Percentiles rank a stretch among this genome's conserved stretches.
These are phyloP conservation scores for Plotosus lineatus DNA, from an alignment of 2,113 vertebrate genomes.

Conservation along the genomic window DNA sequence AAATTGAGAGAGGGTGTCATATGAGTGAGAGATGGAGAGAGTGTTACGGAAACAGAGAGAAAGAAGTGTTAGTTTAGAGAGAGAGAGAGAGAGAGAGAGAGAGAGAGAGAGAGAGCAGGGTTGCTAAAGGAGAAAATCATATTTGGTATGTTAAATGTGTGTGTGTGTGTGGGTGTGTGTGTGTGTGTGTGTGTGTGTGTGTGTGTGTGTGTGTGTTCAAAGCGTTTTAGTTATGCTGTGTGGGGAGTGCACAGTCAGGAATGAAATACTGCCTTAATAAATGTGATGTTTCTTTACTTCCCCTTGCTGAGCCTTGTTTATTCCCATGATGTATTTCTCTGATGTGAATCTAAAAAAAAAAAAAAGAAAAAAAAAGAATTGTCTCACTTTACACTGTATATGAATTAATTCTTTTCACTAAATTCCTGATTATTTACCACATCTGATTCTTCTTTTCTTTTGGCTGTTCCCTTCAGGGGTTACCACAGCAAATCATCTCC, in stretches of 20 bases:
- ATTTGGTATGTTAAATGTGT: neutral
- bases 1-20: too few relatives aligned
- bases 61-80: too few relatives aligned
- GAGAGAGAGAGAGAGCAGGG: too few relatives aligned
- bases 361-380: neutral
- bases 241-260: conserved; percentile 21
- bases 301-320: conserved; percentile 3
- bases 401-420: neutral
- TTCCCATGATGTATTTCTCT: conserved; percentile 30
- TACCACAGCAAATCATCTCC: too few relatives aligned
- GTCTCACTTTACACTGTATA: neutral
- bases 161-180: conserved; percentile 4
- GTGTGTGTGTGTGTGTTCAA: conserved; percentile 1
- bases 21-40: too few relatives aligned
- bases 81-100: too few relatives aligned
- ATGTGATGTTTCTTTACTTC: conserved; percentile 1
- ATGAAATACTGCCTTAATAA: conserved; percentile 4
- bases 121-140: too few relatives aligned
- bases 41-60: too few relatives aligned
- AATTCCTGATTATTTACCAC: too few relatives aligned
- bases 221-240: conserved; percentile 2
- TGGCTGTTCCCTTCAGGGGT: too few relatives aligned
- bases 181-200: conserved; percentile 4
- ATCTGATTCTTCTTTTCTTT: too few relatives aligned
- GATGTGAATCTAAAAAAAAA: neutral